Evolutionary conservation across 2,888 invertebrate species (phyloP), one percentile per base, ranked within the genome.

Genomic region (Boloria euphrosyne): DNA sequence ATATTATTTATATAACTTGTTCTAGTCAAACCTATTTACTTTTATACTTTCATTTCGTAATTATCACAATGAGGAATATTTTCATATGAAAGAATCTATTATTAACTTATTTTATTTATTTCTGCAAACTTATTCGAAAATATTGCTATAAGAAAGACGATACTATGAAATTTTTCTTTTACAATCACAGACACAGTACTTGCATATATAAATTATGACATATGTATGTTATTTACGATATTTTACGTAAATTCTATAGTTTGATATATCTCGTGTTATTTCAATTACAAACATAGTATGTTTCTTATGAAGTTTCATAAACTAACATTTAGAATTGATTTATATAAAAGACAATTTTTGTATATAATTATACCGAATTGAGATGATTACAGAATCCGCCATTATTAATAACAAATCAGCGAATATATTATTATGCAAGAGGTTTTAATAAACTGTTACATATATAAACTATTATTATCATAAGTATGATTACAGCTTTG

Each of bases 11-110:
- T 76, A 73, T 78, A 74, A 79, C 72, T 78, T 80, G 72, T 78
- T 85, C 86, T 86, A 86, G 86, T 86, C 86, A 85, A 78, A 79
- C 73, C 78, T 77, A 75, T 77, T 77, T 77, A 27, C 53, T 54
- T 50, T 22, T 50, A 54, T 46, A 57, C 16, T 17, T 54, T 38
- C 63, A 68, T 72, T 69, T 70, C 70, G 71, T 71, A 68, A 71
- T 69, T 64, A 68, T 68, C 66, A 51, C 71, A 67, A 69, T 76
- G 70, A 72, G 72, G 71, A 7, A 38, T 38, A 38, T 3, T n/a
- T 14, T 31, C 44, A 46, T 46, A 10, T 43, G 1, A 17, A 16
- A 14, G 3, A 47, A 58, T 27, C 2, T 58, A 47, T 46, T 44
- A 27, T n/a, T 13, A 14, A 16, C 0, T 22, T 31, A 38, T 5